Percentiles rank a stretch among this genome's conserved stretches.
Evolutionary conservation across 2,113 vertebrate species (phyloP).

Genomic region (Psophia crepitans): DNA sequence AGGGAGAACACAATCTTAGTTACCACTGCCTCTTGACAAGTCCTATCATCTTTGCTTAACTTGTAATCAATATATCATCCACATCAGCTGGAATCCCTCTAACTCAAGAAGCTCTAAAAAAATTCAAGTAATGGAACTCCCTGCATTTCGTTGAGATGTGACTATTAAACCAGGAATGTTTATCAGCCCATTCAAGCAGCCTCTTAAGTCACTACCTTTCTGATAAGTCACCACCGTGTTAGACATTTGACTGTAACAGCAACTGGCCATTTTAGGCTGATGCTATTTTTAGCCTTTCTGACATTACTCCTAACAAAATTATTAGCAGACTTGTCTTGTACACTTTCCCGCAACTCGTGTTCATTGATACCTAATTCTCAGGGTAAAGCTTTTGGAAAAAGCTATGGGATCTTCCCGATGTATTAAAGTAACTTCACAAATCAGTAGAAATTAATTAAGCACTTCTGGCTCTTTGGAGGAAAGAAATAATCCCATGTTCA

Average conservation of each 20-base stretch:
- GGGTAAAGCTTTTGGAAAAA: background rate
- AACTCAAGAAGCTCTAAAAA: background rate
- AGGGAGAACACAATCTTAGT: background rate
- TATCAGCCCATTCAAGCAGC: background rate
- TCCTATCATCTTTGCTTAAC: accelerated
- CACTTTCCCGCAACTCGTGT: background rate
- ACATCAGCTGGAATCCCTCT: background rate
- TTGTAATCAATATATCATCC: background rate
- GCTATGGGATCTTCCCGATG: background rate
- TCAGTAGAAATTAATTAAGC: slow-evolving; percentile 10
- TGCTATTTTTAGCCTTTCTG: background rate
- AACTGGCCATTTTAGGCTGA: background rate
- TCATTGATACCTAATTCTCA: background rate
- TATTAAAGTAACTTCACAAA: background rate
- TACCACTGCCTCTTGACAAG: background rate
- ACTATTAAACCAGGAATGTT: background rate
- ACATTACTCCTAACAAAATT: background rate
- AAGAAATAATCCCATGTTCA: background rate
- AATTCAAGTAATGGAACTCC: background rate
- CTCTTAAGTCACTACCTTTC: background rate
- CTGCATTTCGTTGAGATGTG: background rate
- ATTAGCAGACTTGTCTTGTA: background rate
- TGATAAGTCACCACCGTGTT: background rate
- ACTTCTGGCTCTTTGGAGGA: background rate
- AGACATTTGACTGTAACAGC: background rate